phyloP scores from a whole-genome alignment of 2,888 invertebrate genomes.

The Acleris laterana region DNA sequence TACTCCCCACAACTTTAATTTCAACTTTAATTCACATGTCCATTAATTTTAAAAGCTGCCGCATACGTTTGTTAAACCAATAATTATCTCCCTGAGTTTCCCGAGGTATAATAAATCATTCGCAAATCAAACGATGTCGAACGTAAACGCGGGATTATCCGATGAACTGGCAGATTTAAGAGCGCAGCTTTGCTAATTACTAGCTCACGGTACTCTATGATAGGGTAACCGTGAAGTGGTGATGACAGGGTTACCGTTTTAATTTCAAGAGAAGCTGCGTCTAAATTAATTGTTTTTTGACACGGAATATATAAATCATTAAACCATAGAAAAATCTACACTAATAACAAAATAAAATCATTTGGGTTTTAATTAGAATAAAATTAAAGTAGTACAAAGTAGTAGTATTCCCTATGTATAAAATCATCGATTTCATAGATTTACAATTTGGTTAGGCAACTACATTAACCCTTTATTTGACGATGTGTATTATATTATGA shows the following conservation, averaged over 20 bases:
- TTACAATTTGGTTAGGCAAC: too few species aligned
- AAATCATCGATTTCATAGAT: too few species aligned
- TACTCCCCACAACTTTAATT: constrained; percentile 76
- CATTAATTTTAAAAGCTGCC: constrained; percentile 79
- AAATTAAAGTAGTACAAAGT: too few species aligned
- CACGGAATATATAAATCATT: background rate
- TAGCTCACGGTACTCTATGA: constrained; percentile 41
- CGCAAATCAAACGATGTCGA: constrained; percentile 69
- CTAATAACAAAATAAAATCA: too few species aligned
- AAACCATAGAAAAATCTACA: too few species aligned
- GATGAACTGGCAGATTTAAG: constrained; percentile 62
- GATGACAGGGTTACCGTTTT: background rate
- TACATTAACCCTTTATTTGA: too few species aligned
- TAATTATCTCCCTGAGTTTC: constrained; percentile 70
- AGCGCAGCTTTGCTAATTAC: constrained; percentile 53
- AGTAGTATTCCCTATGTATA: too few species aligned
- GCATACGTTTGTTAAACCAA: constrained; percentile 70
- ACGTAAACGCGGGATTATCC: constrained; percentile 48
- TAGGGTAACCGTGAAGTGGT: background rate
- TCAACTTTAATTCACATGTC: constrained; percentile 77
- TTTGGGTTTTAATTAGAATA: too few species aligned
- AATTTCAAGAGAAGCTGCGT: too few species aligned
- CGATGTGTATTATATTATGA: too few species aligned
- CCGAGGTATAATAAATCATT: constrained; percentile 67
- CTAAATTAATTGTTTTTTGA: background rate